These are phyloP conservation scores for Ochotona curzoniae DNA, from an alignment of 2,113 vertebrate species.

Conservation along the genomic window DNA sequence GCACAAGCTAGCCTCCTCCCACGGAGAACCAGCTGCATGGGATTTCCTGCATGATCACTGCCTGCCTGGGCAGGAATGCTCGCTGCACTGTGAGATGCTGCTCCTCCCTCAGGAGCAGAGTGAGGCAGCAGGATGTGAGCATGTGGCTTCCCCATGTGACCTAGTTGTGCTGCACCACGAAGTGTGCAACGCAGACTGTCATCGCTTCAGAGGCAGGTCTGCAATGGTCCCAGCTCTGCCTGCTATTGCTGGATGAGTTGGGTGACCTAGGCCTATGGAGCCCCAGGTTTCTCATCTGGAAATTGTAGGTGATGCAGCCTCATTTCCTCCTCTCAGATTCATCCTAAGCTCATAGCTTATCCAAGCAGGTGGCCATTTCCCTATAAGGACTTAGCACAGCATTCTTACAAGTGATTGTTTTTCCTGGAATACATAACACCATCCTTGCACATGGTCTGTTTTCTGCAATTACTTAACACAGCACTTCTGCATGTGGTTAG, in stretches of 20 bases:
- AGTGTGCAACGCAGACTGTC: too few relatives aligned
- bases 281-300: background rate
- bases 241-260: background rate
- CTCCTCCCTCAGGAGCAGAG: accelerated
- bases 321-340: background rate
- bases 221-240: background rate
- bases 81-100: background rate
- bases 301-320: background rate
- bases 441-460: too few relatives aligned
- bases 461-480: too few relatives aligned
- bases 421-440: too few relatives aligned
- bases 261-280: background rate
- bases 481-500: too few relatives aligned
- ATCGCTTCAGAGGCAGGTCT: background rate
- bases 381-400: too few relatives aligned
- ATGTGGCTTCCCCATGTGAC: background rate
- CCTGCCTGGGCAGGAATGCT: background rate
- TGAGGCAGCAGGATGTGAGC: background rate
- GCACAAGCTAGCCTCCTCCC: background rate
- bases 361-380: background rate
- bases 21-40: too few relatives aligned
- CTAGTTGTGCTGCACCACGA: too few relatives aligned
- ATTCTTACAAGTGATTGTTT: too few relatives aligned
- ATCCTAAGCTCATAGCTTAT: accelerated
- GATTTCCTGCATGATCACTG: background rate